Conservation (phyloP, 2,113 vertebrate genomes). For the Suncus etruscus region DNA sequence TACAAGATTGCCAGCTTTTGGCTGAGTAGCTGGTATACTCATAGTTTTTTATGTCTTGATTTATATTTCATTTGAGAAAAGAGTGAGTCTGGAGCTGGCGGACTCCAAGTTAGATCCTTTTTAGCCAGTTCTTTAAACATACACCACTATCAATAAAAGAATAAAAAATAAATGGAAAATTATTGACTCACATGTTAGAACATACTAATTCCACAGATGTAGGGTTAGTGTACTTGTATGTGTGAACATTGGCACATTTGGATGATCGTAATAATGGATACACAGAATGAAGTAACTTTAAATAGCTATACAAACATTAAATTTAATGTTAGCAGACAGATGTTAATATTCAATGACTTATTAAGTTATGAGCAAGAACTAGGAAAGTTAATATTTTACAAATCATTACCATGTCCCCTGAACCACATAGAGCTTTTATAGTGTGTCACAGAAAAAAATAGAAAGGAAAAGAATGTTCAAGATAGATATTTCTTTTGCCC, state of each 20-base stretch:
- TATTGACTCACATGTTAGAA: not conserved
- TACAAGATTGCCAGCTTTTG: not conserved
- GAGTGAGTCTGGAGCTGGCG: not conserved
- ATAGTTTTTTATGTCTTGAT: too few species aligned
- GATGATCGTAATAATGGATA: not conserved
- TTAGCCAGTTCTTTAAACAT: not conserved
- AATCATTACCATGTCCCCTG: not conserved
- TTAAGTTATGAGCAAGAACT: constrained; percentile 18
- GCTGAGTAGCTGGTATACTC: not conserved
- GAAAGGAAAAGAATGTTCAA: not conserved
- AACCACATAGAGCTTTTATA: not conserved
- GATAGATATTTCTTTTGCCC: not conserved
- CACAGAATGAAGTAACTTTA: constrained; percentile 21
- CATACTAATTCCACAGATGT: not conserved
- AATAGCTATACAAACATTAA: not conserved
- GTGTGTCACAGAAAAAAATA: not conserved
- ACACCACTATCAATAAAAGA: not conserved
- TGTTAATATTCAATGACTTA: constrained; percentile 19
- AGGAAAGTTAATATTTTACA: constrained; percentile 27
- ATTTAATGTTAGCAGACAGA: not conserved
- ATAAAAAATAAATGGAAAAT: not conserved
- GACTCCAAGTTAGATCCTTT: not conserved
- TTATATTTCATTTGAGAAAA: too few species aligned
- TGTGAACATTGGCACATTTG: not conserved
- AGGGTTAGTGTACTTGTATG: too few species aligned